These are phyloP conservation scores for Eufriesea mexicana DNA, from an alignment of 1,140 invertebrate species.

Conservation along the genomic window DNA sequence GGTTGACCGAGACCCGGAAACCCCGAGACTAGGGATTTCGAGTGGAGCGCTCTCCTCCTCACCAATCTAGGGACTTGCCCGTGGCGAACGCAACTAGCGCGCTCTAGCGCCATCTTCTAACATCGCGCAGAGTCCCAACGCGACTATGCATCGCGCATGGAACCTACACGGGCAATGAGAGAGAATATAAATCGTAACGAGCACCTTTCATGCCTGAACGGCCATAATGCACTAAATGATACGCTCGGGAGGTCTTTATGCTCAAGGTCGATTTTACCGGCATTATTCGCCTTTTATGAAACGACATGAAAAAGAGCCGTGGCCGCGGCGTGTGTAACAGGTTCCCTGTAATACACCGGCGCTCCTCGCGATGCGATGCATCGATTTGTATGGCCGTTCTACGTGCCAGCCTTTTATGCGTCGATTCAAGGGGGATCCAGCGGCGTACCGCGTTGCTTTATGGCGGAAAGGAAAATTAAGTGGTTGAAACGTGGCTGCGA, in stretches of 20 bases:
- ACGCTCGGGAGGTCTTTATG: conserved; percentile 46
- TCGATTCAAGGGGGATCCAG: background rate
- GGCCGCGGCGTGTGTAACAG: conserved; percentile 23
- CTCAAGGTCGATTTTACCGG: conserved; percentile 43
- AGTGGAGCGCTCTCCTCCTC: too few species aligned
- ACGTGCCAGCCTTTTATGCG: background rate
- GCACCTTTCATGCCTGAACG: conserved; percentile 47
- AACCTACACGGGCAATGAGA: too few species aligned
- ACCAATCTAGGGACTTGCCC: too few species aligned
- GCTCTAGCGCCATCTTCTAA: background rate
- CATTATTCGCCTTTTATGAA: conserved; percentile 49
- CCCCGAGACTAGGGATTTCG: too few species aligned
- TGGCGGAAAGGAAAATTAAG: conserved; percentile 31
- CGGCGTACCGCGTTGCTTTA: background rate
- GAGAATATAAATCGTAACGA: conserved; percentile 47
- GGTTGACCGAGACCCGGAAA: too few species aligned
- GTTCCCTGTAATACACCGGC: conserved; percentile 5
- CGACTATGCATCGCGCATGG: background rate
- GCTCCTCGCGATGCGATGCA: background rate
- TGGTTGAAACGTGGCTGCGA: conserved; percentile 13
- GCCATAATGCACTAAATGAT: conserved; percentile 53
- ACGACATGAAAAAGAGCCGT: conserved; percentile 22
- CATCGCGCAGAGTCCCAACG: too few species aligned
- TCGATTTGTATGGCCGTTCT: conserved; percentile 12
- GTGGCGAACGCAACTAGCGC: background rate